Conservation (phyloP, 2,797 vertebrate species). For the Menidia menidia region DNA sequence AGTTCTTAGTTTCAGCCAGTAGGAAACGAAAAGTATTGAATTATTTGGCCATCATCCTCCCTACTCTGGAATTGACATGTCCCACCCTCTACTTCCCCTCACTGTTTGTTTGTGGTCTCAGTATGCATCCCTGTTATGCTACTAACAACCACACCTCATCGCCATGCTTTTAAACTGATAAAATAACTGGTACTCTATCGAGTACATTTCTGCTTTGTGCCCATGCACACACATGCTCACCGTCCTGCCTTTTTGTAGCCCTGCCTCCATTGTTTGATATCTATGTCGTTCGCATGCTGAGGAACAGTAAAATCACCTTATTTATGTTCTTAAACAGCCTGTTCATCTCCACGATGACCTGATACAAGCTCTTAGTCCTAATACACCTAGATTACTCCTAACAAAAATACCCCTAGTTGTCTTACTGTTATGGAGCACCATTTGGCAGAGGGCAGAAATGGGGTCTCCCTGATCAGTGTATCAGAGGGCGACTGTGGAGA, state of each 20-base stretch:
- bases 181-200: conserved; percentile 9
- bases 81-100: conserved; percentile 67
- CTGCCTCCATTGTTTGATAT: conserved; percentile 65
- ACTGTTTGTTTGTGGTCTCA: conserved; percentile 64
- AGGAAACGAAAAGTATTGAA: conserved; percentile 59
- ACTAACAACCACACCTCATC: conserved; percentile 33
- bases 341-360: conserved; percentile 53
- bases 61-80: conserved; percentile 53
- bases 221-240: conserved; percentile 15
- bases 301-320: conserved; percentile 43
- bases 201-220: conserved; percentile 13
- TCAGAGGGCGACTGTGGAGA: conserved; percentile 25
- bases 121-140: conserved; percentile 41
- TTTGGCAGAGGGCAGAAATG: conserved; percentile 34
- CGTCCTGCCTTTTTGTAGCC: conserved; percentile 23
- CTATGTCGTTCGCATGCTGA: conserved; percentile 22
- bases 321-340: conserved; percentile 32
- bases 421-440: conserved; percentile 33
- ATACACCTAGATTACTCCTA: conserved; percentile 23
- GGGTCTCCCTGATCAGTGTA: conserved; percentile 22
- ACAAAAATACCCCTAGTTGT: conserved; percentile 44
- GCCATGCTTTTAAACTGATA: conserved; percentile 18
- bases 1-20: conserved; percentile 26
- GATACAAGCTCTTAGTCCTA: conserved; percentile 24
- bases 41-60: conserved; percentile 67